Conservation (phyloP, 2,888 invertebrate genomes). For the Cactoblastis cactorum region DNA sequence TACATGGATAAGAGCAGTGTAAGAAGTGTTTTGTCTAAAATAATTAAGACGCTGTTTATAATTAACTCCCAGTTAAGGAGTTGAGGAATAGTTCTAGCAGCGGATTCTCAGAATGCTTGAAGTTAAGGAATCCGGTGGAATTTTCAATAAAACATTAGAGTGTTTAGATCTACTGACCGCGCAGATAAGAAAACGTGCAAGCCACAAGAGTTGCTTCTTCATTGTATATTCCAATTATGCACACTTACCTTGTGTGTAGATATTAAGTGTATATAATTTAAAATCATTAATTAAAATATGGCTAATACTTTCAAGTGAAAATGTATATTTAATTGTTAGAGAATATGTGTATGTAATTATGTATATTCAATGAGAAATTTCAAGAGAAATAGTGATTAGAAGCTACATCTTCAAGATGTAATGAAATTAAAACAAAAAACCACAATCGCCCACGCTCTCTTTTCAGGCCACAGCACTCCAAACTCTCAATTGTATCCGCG, state of each 20-base stretch:
- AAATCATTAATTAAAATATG: no score
- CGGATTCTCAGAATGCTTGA: conserved; percentile 11
- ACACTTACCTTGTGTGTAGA: no score
- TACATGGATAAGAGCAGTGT: background rate
- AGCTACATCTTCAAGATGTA: no score
- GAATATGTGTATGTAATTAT: no score
- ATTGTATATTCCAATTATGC: background rate
- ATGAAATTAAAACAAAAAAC: background rate
- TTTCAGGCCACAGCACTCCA: background rate
- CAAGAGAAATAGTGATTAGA: no score
- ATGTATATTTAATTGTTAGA: no score
- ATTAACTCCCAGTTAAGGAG: conserved; percentile 3
- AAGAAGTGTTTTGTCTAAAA: conserved; percentile 4
- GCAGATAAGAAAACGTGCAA: conserved; percentile 20
- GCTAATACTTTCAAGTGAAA: no score
- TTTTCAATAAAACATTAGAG: conserved; percentile 31
- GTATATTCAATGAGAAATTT: no score
- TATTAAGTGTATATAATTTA: no score
- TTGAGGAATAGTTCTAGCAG: conserved; percentile 2
- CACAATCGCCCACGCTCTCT: background rate
- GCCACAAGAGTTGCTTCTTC: background rate
- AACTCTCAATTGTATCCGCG: conserved; percentile 20
- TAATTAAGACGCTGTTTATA: conserved; percentile 22
- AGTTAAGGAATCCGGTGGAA: conserved; percentile 25
- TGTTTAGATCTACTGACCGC: conserved; percentile 37